Evolutionary conservation across 2,113 vertebrate species (phyloP).

Genomic region (Tyto alba): DNA sequence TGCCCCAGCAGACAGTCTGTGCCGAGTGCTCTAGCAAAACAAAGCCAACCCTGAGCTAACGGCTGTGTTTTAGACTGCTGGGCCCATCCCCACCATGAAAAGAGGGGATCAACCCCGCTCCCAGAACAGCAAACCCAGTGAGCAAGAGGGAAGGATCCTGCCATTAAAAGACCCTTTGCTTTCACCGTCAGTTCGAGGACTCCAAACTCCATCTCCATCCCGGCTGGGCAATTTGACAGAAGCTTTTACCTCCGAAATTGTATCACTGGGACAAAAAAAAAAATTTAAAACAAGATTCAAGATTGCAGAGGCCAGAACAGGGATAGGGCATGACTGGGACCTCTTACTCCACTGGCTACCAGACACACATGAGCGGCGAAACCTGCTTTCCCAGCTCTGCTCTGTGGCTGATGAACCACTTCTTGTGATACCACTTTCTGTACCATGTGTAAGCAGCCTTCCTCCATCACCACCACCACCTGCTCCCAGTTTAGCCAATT

Average conservation of each 20-base stretch:
- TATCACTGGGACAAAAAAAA: not conserved
- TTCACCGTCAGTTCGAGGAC: not conserved
- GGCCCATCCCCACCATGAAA: not conserved
- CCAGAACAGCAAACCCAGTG: not conserved
- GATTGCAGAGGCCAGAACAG: not conserved
- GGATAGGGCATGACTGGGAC: not conserved
- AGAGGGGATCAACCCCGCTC: not conserved
- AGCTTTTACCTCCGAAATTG: not conserved
- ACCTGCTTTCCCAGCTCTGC: fast-evolving
- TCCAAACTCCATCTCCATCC: not conserved
- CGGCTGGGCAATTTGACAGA: not conserved
- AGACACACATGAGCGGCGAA: fast-evolving
- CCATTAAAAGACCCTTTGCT: not conserved
- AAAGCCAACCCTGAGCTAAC: not conserved
- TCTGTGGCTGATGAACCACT: not conserved
- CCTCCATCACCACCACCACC: not conserved
- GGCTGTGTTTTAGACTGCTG: not conserved
- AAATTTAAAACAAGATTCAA: not conserved
- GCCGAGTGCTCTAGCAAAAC: not conserved
- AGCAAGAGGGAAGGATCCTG: not conserved
- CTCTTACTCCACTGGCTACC: not conserved
- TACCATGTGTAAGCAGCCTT: not conserved
- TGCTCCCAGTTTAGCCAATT: constrained; percentile 26
- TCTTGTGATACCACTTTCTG: not conserved
- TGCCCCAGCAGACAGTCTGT: not conserved